Base-by-base conservation (phyloP, 1,140 invertebrate species). In the Tyrophagus putrescentiae region DNA sequence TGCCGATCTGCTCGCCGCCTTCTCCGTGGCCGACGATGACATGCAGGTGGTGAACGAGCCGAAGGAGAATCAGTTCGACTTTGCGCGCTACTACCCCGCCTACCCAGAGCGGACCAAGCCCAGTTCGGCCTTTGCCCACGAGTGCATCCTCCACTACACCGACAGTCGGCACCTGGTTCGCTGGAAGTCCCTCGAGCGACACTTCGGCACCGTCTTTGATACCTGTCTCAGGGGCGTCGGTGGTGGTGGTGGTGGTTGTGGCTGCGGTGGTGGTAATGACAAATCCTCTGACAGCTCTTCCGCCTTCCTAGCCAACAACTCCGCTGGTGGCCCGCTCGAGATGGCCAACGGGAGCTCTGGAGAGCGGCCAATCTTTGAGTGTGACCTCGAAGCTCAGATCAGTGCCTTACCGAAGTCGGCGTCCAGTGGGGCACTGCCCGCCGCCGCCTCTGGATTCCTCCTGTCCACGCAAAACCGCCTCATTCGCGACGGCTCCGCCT, bases 181-280 rank as follows among this genome's bases (percentile, higher is more conserved):
- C 16, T 59, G 18, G 18, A 2, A 50, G 9, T 42, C 39, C 4
- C 1, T 44, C 13, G 16, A 42, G 1, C 4, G 27, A 29, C 29
- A 44, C 27, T 59, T 59, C 34, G 57, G 57, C 9, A 42, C 57
- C 2, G 39, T 59, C 13, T 4, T 59, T 3, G 57, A 59, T 18
- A 59, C 1, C 25, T 59, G 7, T 21, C 9, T 41, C 33, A 6
- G 31, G 31, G 31, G 6, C 7, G 18, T 6, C 6, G 31, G 13
- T 48, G n/a, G n/a, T 6, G 7, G 7, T 7, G 44, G n/a, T n/a
- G n/a, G n/a, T n/a, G n/a, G n/a, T n/a, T n/a, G n/a, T n/a, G n/a
- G n/a, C n/a, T n/a, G n/a, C n/a, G n/a, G n/a, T n/a, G n/a, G n/a
- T n/a, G n/a, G n/a, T n/a, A n/a, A n/a, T n/a, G n/a, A n/a, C n/a